Base-by-base conservation (phyloP, 2,113 vertebrate genomes). In the Empidonax alnorum region DNA sequence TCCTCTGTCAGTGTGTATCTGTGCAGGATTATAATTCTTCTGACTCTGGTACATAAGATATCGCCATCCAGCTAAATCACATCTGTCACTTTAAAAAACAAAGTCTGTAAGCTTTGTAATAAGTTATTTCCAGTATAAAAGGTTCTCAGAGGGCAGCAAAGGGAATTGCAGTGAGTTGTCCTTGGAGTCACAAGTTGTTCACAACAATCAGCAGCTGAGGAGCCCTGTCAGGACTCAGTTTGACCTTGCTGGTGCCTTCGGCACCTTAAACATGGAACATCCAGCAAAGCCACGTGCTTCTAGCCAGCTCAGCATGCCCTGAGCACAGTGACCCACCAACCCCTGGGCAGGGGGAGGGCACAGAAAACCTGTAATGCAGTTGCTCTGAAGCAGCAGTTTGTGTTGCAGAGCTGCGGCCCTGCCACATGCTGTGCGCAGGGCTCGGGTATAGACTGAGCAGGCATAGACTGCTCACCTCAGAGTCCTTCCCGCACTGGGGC, bases 201-300 rank as follows among this genome's bases (percentile, higher is more conserved):
- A 59, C 24, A 53, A 0, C 41, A 33, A 9, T 56, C 28, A 49
- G 53, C 39, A 66, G 39, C 62, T 68, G 50, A 63, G 24, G 52
- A 83, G 37, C 41, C n/a, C 37, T 1, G 1, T 46, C 35, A n/a
- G 28, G 33, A 33, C 16, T 21, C 12, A 0, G 11, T 73, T 76
- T 76, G 66, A 65, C 18, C 25, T 73, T 65, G 44, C 37, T 91
- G 65, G 15, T 42, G 20, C 62, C 33, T 84, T 80, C 6, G 4
- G 72, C 65, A 50, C 46, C 68, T 69, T 76, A 35, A 88, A 31
- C 7, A 12, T 14, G 9, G 18, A 44, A 27, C 33, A 41, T 42
- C 46, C 4, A 17, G 25, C 81, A 92, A 68, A 83, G 67, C 24
- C 30, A 6, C 0, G 0, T 20, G 41, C 35, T 86, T 35, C 42